Evolutionary conservation across 2,888 invertebrate genomes (phyloP).

Genomic region (Heliconius ethilla): DNA sequence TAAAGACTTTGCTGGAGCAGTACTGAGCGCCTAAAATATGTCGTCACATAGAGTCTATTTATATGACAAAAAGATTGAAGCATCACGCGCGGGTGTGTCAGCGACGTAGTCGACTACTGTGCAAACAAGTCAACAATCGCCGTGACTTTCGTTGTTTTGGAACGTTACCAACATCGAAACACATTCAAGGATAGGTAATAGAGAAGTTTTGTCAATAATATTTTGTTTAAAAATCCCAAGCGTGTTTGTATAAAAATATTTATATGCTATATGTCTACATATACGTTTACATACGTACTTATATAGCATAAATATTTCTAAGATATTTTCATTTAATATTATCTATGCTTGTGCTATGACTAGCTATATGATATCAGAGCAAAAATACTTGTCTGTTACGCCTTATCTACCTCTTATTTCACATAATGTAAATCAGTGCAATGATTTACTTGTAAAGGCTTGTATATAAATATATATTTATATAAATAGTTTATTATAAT

Average conservation of each 20-base stretch:
- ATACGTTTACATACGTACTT: neutral
- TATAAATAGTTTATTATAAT: neutral
- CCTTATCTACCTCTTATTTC: conserved; percentile 10
- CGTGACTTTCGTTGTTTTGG: conserved; percentile 58
- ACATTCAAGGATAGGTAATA: conserved; percentile 42
- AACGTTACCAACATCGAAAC: conserved; percentile 42
- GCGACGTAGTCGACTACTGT: conserved; percentile 53
- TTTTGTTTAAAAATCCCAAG: neutral
- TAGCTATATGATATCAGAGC: neutral
- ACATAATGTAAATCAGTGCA: conserved; percentile 18
- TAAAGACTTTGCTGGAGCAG: conserved; percentile 20
- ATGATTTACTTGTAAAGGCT: neutral
- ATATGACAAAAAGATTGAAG: conserved; percentile 52
- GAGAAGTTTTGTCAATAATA: neutral
- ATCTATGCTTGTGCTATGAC: neutral
- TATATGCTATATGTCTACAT: neutral
- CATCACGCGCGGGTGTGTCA: conserved; percentile 74
- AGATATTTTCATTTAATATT: neutral
- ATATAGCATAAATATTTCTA: neutral
- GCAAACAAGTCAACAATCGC: conserved; percentile 56
- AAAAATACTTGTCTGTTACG: conserved; percentile 3
- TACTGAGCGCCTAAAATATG: conserved; percentile 41
- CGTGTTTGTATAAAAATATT: neutral
- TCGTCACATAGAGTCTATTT: conserved; percentile 55
- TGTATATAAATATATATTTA: neutral